These are phyloP conservation scores for Tetraneura akinire DNA, from an alignment of 1,140 invertebrate genomes.

Conservation along the genomic window DNA sequence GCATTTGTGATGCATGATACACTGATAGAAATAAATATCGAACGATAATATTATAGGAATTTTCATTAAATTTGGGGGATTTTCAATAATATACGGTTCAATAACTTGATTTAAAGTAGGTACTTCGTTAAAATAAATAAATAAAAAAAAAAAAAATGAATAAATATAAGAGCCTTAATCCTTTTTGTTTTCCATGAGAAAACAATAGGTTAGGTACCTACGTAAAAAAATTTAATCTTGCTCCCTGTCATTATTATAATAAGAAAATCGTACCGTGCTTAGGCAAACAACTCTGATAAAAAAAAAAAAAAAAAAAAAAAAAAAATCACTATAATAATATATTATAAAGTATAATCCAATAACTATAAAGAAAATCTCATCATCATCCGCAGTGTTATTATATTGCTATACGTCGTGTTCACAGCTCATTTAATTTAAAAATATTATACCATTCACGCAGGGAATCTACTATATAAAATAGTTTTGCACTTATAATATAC, in stretches of 20 bases:
- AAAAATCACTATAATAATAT: too few relatives aligned
- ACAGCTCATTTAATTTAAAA: constrained; percentile 9
- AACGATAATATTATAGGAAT: neutral
- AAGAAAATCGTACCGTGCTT: neutral
- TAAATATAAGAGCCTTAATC: too few relatives aligned
- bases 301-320: too few relatives aligned
- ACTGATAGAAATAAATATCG: neutral
- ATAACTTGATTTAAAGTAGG: neutral
- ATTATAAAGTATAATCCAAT: neutral
- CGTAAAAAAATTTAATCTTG: neutral
- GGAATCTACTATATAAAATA: neutral
- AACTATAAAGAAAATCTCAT: neutral
- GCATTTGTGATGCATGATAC: too few relatives aligned
- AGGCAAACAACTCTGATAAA: too few relatives aligned
- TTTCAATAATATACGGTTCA: neutral
- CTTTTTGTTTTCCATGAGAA: too few relatives aligned
- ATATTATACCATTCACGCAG: neutral
- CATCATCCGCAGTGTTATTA: neutral
- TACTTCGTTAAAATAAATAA: too few relatives aligned
- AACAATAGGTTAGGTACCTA: too few relatives aligned
- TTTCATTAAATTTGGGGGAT: neutral
- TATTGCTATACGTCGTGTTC: neutral
- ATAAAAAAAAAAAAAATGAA: too few relatives aligned
- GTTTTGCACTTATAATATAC: neutral
- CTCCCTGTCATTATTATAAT: neutral